These are phyloP conservation scores for Poliocrania exsul DNA, from an alignment of 2,797 vertebrate genomes.

Conservation along the genomic window DNA sequence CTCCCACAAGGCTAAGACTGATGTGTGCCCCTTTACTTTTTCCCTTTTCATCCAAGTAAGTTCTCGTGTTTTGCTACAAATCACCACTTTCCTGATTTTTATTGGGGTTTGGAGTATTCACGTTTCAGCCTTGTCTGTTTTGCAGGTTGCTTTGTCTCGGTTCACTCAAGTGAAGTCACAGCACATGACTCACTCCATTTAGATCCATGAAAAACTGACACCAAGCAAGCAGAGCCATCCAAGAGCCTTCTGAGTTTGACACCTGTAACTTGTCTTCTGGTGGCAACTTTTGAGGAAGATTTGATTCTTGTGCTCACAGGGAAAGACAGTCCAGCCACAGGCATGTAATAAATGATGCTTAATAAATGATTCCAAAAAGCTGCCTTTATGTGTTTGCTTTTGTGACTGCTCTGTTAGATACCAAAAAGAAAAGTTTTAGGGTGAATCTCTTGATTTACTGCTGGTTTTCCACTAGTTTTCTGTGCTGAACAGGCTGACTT, in stretches of 20 bases:
- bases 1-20: background rate
- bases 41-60: background rate
- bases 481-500: background rate
- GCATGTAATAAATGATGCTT: constrained; percentile 56
- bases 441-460: background rate
- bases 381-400: constrained; percentile 64
- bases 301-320: constrained; percentile 49
- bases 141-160: constrained; percentile 37
- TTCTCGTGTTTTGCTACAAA: background rate
- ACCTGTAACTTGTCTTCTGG: background rate
- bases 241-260: background rate
- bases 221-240: background rate
- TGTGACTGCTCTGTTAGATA: background rate
- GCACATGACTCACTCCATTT: background rate
- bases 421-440: background rate
- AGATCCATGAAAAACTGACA: background rate
- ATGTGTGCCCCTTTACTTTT: background rate
- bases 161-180: background rate
- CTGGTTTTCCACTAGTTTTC: background rate
- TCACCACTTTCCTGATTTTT: background rate
- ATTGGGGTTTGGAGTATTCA: background rate
- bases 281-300: constrained; percentile 36
- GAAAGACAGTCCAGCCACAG: constrained; percentile 43
- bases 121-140: constrained; percentile 47
- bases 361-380: constrained; percentile 70